phyloP scores from a whole-genome alignment of 2,113 vertebrate species.

The Junco hyemalis region DNA sequence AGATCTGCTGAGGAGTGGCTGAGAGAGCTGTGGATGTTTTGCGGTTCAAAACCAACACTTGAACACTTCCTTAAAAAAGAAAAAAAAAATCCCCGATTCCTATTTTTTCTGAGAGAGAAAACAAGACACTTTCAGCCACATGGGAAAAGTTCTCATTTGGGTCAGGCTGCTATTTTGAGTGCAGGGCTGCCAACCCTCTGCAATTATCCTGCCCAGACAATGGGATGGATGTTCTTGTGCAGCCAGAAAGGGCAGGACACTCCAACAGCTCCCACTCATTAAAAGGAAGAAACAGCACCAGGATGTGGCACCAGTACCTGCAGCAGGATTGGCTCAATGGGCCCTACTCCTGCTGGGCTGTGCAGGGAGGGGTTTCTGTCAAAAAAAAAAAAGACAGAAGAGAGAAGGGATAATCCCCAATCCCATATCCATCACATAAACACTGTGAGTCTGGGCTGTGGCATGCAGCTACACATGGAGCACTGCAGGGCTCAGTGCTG shows the following conservation, averaged over 20 bases:
- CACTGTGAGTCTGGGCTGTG: background rate
- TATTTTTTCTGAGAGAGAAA: background rate
- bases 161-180: background rate
- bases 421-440: background rate
- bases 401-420: background rate
- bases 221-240: background rate
- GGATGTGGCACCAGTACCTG: background rate
- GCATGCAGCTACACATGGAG: background rate
- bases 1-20: background rate
- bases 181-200: background rate
- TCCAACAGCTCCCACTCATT: background rate
- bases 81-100: background rate
- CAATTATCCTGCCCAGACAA: background rate
- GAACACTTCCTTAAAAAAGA: background rate
- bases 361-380: background rate
- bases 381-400: background rate
- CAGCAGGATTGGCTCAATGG: background rate
- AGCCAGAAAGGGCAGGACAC: background rate
- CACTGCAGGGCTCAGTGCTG: background rate
- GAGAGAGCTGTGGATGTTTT: background rate
- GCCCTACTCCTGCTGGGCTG: fast-evolving
- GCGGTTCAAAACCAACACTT: background rate
- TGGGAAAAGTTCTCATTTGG: background rate
- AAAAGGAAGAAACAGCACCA: background rate
- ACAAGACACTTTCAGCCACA: background rate